Percentiles rank a stretch among this genome's conserved stretches.
Evolutionary conservation across 2,888 invertebrate species (phyloP).

Genomic region (Drosophila koepferae): DNA sequence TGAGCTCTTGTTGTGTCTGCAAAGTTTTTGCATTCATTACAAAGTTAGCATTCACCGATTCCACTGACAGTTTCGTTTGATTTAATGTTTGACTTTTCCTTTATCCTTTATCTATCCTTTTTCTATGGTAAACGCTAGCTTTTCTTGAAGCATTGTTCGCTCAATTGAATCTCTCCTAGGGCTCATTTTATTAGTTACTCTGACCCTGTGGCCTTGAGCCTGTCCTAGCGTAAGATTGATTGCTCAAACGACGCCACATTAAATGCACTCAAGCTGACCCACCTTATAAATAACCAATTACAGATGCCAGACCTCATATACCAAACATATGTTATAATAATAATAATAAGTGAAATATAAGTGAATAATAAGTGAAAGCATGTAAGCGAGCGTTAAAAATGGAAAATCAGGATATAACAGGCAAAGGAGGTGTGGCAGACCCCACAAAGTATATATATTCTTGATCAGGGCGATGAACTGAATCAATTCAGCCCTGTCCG

Average conservation of each 20-base stretch:
- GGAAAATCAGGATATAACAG: too few relatives aligned
- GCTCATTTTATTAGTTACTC: slow-evolving; percentile 20
- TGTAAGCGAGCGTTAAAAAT: too few relatives aligned
- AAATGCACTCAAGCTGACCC: slow-evolving; percentile 34
- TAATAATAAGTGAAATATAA: too few relatives aligned
- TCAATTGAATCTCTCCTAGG: slow-evolving; percentile 4
- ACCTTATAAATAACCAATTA: slow-evolving; percentile 60
- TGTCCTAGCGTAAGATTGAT: slow-evolving; percentile 62
- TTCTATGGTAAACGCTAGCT: not conserved
- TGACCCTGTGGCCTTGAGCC: slow-evolving; percentile 48
- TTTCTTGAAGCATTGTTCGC: not conserved
- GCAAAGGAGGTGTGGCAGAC: too few relatives aligned
- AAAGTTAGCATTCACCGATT: not conserved
- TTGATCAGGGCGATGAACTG: too few relatives aligned
- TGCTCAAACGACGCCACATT: slow-evolving; percentile 22
- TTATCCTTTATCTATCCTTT: not conserved
- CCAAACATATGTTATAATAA: not conserved
- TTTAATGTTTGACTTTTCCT: not conserved
- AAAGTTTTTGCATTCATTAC: slow-evolving; percentile 14
- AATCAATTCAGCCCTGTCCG: too few relatives aligned
- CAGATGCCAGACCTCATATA: slow-evolving; percentile 16
- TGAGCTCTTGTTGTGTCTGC: not conserved
- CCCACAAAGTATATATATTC: too few relatives aligned
- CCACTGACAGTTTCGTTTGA: not conserved
- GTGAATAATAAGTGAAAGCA: too few relatives aligned